These are phyloP conservation scores for Calephelis nemesis DNA, from an alignment of 1,140 invertebrate genomes.

Conservation along the genomic window DNA sequence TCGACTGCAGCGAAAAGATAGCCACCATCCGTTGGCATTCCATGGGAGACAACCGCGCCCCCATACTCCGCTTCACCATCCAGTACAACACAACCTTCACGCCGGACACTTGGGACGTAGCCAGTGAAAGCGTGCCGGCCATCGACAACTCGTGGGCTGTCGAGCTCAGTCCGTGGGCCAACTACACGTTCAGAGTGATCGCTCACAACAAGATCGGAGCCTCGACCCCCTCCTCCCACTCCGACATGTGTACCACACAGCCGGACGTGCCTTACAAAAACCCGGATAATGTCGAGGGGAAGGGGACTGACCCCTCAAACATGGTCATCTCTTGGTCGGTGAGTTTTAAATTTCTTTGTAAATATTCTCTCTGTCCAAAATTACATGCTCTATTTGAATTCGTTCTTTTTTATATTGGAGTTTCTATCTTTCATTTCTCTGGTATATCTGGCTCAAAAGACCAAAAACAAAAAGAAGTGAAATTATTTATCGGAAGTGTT, in stretches of 20 bases:
- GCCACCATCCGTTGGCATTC: slow-evolving; percentile 91
- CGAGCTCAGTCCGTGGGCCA: slow-evolving; percentile 93
- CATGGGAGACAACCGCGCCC: slow-evolving; percentile 95
- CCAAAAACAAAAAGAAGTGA: no score
- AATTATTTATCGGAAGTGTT: no score
- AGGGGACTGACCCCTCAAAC: slow-evolving; percentile 92
- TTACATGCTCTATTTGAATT: no score
- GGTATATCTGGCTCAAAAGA: no score
- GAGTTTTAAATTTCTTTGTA: no score
- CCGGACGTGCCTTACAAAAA: slow-evolving; percentile 95
- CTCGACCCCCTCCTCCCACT: slow-evolving; percentile 91
- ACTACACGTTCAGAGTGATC: slow-evolving; percentile 97
- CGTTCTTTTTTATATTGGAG: no score
- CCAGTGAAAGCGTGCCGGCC: slow-evolving; percentile 87
- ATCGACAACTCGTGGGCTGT: slow-evolving; percentile 88
- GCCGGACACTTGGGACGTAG: slow-evolving; percentile 93
- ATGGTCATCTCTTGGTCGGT: slow-evolving; percentile 95
- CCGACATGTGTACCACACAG: slow-evolving; percentile 90
- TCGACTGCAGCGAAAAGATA: slow-evolving; percentile 85
- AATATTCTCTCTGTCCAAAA: no score
- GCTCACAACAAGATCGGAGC: slow-evolving; percentile 96
- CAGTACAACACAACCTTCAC: slow-evolving; percentile 97
- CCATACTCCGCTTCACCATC: slow-evolving; percentile 94
- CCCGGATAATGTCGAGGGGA: slow-evolving; percentile 95
- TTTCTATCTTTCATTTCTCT: no score